Conservation (phyloP, 2,888 invertebrate species). For the Orgyia antiqua region DNA sequence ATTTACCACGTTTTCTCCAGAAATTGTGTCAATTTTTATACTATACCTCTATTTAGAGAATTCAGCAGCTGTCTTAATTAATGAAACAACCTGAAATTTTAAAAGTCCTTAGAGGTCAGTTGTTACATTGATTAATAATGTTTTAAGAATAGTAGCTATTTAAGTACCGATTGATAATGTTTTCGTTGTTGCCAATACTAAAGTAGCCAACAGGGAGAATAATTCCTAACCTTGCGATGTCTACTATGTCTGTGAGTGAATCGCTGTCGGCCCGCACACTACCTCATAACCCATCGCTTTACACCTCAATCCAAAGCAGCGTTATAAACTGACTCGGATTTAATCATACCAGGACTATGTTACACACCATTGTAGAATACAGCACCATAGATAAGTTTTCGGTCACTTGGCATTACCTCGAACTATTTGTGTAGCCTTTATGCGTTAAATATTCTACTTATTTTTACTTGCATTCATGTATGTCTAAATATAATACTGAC, state of each 20-base stretch:
- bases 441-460: constrained; percentile 20
- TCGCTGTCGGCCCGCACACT: constrained; percentile 43
- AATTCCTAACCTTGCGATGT: constrained; percentile 9
- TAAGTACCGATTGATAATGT: too few relatives aligned
- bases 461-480: constrained; percentile 26
- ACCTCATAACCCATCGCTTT: constrained; percentile 26
- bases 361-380: constrained; percentile 29
- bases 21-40: too few relatives aligned
- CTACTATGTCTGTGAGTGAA: constrained; percentile 43
- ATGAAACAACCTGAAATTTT: too few relatives aligned
- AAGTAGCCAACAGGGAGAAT: too few relatives aligned
- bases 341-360: constrained; percentile 22
- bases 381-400: constrained; percentile 25
- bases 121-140: too few relatives aligned
- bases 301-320: constrained; percentile 31
- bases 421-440: constrained; percentile 22
- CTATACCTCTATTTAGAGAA: too few relatives aligned
- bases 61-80: too few relatives aligned
- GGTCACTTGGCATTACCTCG: constrained; percentile 24
- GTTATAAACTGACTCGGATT: constrained; percentile 32
- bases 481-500: constrained; percentile 15
- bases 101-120: too few relatives aligned
- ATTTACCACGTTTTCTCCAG: too few relatives aligned
- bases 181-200: too few relatives aligned
- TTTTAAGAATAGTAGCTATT: too few relatives aligned